Base-by-base conservation (phyloP, 1,140 invertebrate species). In the Tetramorium simillimum region DNA sequence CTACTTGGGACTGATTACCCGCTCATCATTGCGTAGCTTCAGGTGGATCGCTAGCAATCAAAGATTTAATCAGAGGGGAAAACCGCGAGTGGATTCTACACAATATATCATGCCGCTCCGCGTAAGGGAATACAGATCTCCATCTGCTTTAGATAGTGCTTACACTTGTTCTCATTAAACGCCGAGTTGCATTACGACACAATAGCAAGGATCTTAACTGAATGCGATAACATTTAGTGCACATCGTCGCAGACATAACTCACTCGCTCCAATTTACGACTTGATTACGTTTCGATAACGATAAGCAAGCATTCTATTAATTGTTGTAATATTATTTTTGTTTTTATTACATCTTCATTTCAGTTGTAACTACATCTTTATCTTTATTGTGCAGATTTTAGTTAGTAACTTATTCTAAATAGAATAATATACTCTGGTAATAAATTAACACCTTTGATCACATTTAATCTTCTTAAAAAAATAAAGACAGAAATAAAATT, bases 61-160 rank as follows among this genome's bases (percentile, higher is more conserved):
- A 89, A 90, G 88, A 91, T 88, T 91, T 93, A 92, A 93, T 92
- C 88, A 92, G 86, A 91, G 76, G 9, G 60, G 53, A 56, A 85
- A 87, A 87, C 92, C 87, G 82, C 46, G 21, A 89, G 88, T 33
- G 53, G 28, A 84, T 75, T 6, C 28, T 18, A 21, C 43, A 75
- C 90, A 91, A 93, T 93, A 90, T 91, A 90, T 93, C 90, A 90
- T 89, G 90, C 73, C 67, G 86, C 60, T 80, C 33, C 76, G 85
- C 88, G 86, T 81, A 90, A 92, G 85, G 65, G 84, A 56, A 60
- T 60, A 72, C 53, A 40, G 18, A 84, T 75, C 40, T 84, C 40
- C 69, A 75, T 46, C 53, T 73, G 80, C 40, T 73, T 58, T 14
- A 73, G 53, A 84, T 84, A 84, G 69, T n/a, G 28, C 53, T 84